Base-by-base conservation (phyloP, 2,888 invertebrate species). In the Tetrapedia diversipes region DNA sequence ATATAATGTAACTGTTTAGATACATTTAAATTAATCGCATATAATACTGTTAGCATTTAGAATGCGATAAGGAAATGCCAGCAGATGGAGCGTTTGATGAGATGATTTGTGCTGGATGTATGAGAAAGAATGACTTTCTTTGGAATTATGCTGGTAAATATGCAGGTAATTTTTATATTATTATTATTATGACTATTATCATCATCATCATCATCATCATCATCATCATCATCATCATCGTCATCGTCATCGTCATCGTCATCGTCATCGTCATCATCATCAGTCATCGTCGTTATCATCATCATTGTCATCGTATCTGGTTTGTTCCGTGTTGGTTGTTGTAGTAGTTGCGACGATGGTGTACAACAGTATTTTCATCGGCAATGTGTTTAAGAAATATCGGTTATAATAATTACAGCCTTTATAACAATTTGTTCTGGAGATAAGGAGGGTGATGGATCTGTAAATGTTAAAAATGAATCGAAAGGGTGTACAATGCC, bases 61-160 rank as follows among this genome's bases (percentile, higher is more conserved):
- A 94, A 76, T 92, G 94, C 3, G 88, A 90, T 49, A 91, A 92
- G 60, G 92, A 94, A 54, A 93, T 95, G 14, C 93, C 93, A 81
- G 94, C 93, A 34, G 93, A 94, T 53, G 86, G 86, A 75, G 80
- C 86, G 0, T 97, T 95, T 89, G 93, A 94, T 63, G 98, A 98
- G 93, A 96, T 98, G 95, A 94, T 97, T 64, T 98, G 98, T 90
- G 94, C 94, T 64, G 90, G 87, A 2, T 98, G 98, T 88, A 95
- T 97, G 94, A 93, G 94, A n/a, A 93, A 94, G 68, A 94, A 96
- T 92, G 93, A 94, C 11, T 97, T 98, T 89, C 92, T 98, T 22
- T 93, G 95, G 90, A 93, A 95, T 88, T 97, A 97, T 88, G 93
- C 94, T 75, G n/a, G 82, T 0, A 90, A 90, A 61, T 83, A 87